Percentiles rank a stretch among this genome's conserved stretches.
Conservation (phyloP, 2,797 vertebrate species). For the Spatula clypeata region DNA sequence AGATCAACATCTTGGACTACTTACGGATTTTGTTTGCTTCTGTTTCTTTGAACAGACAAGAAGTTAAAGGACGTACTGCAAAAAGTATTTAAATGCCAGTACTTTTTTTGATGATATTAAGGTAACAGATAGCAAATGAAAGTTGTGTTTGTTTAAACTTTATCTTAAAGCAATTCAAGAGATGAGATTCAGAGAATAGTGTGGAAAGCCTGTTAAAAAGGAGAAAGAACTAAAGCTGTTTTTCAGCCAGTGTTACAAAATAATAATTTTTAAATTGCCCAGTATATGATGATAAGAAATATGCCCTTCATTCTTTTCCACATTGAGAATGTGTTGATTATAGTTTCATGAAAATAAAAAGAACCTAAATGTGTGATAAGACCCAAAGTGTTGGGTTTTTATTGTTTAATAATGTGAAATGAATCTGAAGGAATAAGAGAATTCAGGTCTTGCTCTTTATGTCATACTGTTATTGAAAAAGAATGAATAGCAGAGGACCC, state of each 20-base stretch:
- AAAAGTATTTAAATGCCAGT: background rate
- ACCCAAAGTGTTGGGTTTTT: background rate
- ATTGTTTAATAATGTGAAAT: background rate
- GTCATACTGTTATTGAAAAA: background rate
- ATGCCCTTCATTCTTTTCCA: background rate
- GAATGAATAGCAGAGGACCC: background rate
- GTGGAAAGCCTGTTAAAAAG: background rate
- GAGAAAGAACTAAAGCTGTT: background rate
- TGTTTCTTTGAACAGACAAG: background rate
- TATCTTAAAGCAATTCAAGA: background rate
- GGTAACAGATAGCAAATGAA: background rate
- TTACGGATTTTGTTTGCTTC: background rate
- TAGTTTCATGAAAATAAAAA: background rate
- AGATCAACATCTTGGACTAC: background rate
- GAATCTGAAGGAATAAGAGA: background rate
- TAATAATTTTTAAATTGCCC: background rate
- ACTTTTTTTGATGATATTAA: background rate
- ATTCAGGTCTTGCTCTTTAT: background rate
- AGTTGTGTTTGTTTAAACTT: background rate
- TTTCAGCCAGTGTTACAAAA: background rate
- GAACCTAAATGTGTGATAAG: background rate
- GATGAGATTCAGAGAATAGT: background rate
- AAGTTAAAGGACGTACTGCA: background rate
- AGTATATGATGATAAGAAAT: background rate
- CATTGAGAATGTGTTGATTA: background rate